Conservation (phyloP, 2,888 invertebrate species). For the Muscina levida region DNA sequence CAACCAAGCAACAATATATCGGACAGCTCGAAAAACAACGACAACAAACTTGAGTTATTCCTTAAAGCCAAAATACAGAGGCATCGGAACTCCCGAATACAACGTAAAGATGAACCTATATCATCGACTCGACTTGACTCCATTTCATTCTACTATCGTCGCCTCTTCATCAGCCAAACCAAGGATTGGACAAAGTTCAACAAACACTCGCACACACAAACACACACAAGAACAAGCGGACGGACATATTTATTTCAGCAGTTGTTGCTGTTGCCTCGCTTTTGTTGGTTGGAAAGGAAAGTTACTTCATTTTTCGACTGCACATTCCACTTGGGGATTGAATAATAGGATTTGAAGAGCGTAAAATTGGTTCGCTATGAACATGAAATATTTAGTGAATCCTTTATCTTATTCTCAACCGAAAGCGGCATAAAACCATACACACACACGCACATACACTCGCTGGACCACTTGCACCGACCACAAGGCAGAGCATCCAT, state of each 20-base stretch:
- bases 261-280: not conserved
- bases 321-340: constrained; percentile 77
- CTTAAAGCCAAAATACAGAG: constrained; percentile 15
- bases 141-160: not conserved
- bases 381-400: constrained; percentile 80
- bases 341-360: constrained; percentile 81
- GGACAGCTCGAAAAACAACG: constrained; percentile 17
- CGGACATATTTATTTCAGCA: constrained; percentile 14
- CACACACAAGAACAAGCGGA: constrained; percentile 12
- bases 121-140: constrained; percentile 26
- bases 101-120: constrained; percentile 51
- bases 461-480: too few relatives aligned
- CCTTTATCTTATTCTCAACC: constrained; percentile 70
- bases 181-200: constrained; percentile 5
- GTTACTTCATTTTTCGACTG: constrained; percentile 54
- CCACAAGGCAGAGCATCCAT: constrained; percentile 30
- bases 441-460: not conserved
- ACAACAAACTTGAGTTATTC: constrained; percentile 39
- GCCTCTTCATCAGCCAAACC: constrained; percentile 24
- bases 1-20: constrained; percentile 39
- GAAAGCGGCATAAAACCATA: constrained; percentile 12
- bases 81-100: constrained; percentile 38
- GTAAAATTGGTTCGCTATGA: constrained; percentile 81
- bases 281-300: constrained; percentile 4
- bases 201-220: not conserved